These are phyloP conservation scores for Aphrocallistes beatrix DNA, from an alignment of 37 sponge, comb jelly and placozoan genomes.

Conservation along the genomic window DNA sequence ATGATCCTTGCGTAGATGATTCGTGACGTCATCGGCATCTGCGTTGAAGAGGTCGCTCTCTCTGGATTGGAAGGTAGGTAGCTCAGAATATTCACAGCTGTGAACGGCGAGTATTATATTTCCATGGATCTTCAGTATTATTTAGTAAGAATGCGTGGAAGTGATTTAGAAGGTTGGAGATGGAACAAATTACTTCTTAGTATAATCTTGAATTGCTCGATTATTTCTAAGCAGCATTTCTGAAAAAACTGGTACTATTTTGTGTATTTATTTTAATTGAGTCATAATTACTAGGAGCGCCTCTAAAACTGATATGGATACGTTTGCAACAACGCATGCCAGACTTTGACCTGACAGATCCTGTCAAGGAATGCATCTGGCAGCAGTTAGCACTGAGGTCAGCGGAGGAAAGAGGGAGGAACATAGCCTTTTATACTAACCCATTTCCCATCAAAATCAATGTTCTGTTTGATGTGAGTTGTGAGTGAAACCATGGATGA, in stretches of 20 bases:
- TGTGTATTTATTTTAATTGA: too few species aligned
- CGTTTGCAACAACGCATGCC: neutral
- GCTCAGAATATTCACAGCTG: too few species aligned
- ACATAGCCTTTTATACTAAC: neutral
- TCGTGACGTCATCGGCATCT: neutral
- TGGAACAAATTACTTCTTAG: too few species aligned
- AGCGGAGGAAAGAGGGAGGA: neutral
- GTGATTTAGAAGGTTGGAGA: too few species aligned
- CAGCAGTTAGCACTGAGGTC: neutral
- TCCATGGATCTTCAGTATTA: too few species aligned
- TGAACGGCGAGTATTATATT: too few species aligned
- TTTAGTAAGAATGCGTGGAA: too few species aligned
- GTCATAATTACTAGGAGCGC: constrained; percentile 4
- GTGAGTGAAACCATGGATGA: too few species aligned
- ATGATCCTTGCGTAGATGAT: neutral
- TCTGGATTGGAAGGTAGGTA: constrained; percentile 3
- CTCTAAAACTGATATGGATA: neutral
- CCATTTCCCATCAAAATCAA: neutral
- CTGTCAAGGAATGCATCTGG: neutral
- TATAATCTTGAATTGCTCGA: too few species aligned
- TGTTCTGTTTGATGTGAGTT: neutral
- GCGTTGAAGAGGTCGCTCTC: neutral
- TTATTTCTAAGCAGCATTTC: too few species aligned
- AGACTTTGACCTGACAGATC: neutral
- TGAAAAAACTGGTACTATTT: too few species aligned